Base-by-base conservation (phyloP, 2,797 vertebrate species). In the Pteronotus mesoamericanus region DNA sequence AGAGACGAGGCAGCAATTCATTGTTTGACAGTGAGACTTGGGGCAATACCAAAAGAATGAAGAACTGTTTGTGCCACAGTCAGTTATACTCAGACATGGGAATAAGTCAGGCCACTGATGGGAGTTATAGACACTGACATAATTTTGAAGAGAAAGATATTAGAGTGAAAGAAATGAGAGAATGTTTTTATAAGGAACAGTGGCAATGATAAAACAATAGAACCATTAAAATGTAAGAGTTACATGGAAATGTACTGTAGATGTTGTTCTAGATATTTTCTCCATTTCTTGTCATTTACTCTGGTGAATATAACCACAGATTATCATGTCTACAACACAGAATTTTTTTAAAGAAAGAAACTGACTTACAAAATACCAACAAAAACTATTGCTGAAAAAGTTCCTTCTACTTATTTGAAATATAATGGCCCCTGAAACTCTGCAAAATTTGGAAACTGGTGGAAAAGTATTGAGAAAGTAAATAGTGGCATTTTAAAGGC, bases 321-420 rank as follows among this genome's bases (percentile, higher is more conserved):
- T 94, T 5, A 75, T 53, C 48, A 74, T 37, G 39, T 59, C 6
- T 80, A 55, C 9, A 55, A 37, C 21, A 77, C 34, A 29, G 14
- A 91, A 42, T 84, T 64, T 75, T 80, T 80, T 61, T 29, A 5
- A 90, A 64, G 91, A 61, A 72, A 16, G 84, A 92, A 90, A 61
- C 2, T 53, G 6, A 90, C 74, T 9, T 32, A 84, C 29, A 69
- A 94, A 88, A 51, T 22, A 51, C 5, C 21, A 46, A 79, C 14
- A 61, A 75, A 92, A 75, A 74, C 89, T 71, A 69, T 88, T 94
- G 24, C 21, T 55, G n/a, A 75, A 96, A 94, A 85, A 85, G 9
- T 66, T 78, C 68, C 46, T 86, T 89, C 53, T 3, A 80, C 9
- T 87, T 94, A 46, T 86, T 95, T 96, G 22, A 95, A 59, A 68